Evolutionary conservation across 1,140 invertebrate species (phyloP), one percentile per base, ranked within the genome.

Genomic region (Rhizoglyphus robini): DNA sequence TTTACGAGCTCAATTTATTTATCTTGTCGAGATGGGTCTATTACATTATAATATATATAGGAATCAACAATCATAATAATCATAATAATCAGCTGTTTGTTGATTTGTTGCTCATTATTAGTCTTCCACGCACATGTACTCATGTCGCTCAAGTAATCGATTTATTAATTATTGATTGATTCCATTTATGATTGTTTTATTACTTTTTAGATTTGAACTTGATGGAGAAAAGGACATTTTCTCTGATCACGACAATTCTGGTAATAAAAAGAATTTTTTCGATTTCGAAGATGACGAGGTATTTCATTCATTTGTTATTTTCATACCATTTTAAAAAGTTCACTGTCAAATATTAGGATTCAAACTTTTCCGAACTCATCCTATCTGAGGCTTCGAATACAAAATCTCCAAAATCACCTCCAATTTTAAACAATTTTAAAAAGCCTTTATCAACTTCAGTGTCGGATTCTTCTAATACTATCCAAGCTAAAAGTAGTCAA

Each of bases 231-330:
- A 46, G 41, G 41, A 46, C 41, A 15, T 46, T 23, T 46, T 46
- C 41, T 46, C 41, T 15, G 41, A 23, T 15, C 23, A 46, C 41
- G 15, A 15, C 41, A 46, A 46, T 23, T 46, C 41, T 15, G 41
- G 41, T 15, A 23, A 15, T 15, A 54, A 54, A 23, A 54, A 54
- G 20, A 54, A 54, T 32, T 54, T 54, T 54, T 54, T 54, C 51
- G 51, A 54, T 32, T 54, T 54, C 23, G 51, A 54, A 8, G 51
- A 54, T 8, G 20, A 54, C 15, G 51, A 54, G 51, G 51, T 54
- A 11, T 54, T 8, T 54, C 23, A 27, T 11, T 8, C 23, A 54
- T 11, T 11, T 11, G 15, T 8, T 25, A 32, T 54, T 8, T 54
- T 54, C 23, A 54, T 23, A 27, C 23, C 23, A 11, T 54, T 27